A percentile compares a stretch with the other conserved stretches of the same genome.
phyloP scores from a whole-genome alignment of 2,113 vertebrate genomes.

The Cyanoramphus novaezelandiae region DNA sequence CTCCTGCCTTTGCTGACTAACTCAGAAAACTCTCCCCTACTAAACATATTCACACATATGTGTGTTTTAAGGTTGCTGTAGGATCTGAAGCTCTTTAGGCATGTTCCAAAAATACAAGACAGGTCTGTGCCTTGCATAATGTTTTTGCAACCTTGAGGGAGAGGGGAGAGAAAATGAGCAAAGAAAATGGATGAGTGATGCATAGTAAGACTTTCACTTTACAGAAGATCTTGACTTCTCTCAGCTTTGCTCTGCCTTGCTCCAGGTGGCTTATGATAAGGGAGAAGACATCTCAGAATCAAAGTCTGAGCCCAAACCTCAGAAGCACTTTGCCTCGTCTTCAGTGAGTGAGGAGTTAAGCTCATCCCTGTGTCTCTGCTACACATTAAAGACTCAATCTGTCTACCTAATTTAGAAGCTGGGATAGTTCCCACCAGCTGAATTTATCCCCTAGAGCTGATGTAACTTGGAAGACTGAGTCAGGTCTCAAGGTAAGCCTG shows the following conservation, averaged over 20 bases:
- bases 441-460: conserved; percentile 35
- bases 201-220: background rate
- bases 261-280: background rate
- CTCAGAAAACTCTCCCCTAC: background rate
- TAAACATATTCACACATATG: background rate
- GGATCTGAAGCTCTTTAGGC: background rate
- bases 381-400: background rate
- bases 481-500: conserved; percentile 5
- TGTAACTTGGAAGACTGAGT: conserved; percentile 12
- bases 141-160: background rate
- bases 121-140: background rate
- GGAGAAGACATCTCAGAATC: background rate
- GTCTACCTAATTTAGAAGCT: conserved; percentile 11
- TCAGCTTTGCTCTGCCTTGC: background rate
- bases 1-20: background rate
- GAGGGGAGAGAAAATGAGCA: background rate
- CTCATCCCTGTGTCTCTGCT: background rate
- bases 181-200: background rate
- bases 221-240: background rate
- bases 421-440: background rate
- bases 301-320: background rate
- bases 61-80: background rate
- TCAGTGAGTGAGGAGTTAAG: background rate
- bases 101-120: background rate
- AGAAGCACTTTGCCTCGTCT: background rate